Evolutionary conservation across 30 jellyfish, hydroid and myxozoan genomes (phyloP), one percentile per base, ranked within the genome.

Genomic region (Phacellophora camtschatica): DNA sequence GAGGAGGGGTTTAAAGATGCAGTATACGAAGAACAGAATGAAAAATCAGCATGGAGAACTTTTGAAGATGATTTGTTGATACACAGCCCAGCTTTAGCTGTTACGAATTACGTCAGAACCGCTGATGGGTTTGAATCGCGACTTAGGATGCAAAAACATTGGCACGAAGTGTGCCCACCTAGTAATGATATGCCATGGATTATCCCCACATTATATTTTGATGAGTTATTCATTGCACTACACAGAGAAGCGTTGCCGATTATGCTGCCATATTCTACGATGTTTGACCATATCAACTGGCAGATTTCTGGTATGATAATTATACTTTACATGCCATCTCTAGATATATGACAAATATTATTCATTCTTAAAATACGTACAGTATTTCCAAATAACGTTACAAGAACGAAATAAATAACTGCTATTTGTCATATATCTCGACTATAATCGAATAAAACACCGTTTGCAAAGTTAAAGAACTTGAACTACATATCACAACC

Each of bases 81-180:
- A 0, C 20, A 84, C 2, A 84, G 95, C 58, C 95, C 95, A 0
- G 95, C 95, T 3, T 55, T 84, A 48, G 83, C 95, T 7, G 77
- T 59, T 15, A 46, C 88, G 10, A 84, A 84, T 46, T 61, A 29
- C 20, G 31, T 46, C 36, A 41, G 94, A 11, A 49, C 45, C 20
- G 77, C 56, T 0, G 66, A 35, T 34, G 90, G 83, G 6, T 48
- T 72, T 39, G 76, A 73, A 16, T 42, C 96, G 4, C 20, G 70
- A 3, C 71, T 62, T 2, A 24, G 61, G 20, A 57, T 49, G 80
- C 74, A 45, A 10, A 46, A 72, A 29, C 68, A 84, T 24, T 84
- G 88, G 88, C 63, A 71, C 18, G 80, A 84, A 32, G 75, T 84
- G 7, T 84, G 95, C 48, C 20, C 62, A 6, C 3, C 42, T 7